These are phyloP conservation scores for Cassiopea xamachana DNA, from an alignment of 30 jellyfish, hydroid and myxozoan species.

Conservation along the genomic window DNA sequence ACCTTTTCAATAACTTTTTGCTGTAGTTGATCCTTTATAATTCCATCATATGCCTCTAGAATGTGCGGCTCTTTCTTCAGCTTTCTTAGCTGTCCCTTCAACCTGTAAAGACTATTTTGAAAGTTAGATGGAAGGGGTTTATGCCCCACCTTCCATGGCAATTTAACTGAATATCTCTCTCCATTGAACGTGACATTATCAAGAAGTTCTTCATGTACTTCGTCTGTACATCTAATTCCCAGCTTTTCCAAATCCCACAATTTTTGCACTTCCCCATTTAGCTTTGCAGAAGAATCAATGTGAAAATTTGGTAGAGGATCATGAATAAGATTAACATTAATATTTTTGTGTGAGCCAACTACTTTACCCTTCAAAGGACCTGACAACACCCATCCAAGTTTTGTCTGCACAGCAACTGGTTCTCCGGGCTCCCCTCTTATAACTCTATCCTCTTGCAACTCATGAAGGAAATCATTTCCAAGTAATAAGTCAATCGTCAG, in stretches of 20 bases:
- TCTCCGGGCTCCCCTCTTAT: constrained; percentile 65
- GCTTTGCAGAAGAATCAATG: neutral
- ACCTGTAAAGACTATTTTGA: neutral
- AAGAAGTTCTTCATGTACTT: constrained; percentile 41
- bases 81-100: constrained; percentile 17
- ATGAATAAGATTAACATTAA: neutral
- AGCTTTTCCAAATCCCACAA: constrained; percentile 64
- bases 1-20: constrained; percentile 4
- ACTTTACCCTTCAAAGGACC: constrained; percentile 17
- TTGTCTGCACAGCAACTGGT: constrained; percentile 43
- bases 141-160: constrained; percentile 76
- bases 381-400: neutral
- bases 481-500: constrained; percentile 11
- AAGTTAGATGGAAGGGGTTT: constrained; percentile 24
- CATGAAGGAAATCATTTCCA: constrained; percentile 16
- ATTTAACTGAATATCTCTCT: constrained; percentile 49
- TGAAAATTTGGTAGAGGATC: neutral
- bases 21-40: neutral
- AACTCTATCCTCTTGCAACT: neutral
- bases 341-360: constrained; percentile 19
- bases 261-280: constrained; percentile 4
- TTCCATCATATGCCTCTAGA: neutral
- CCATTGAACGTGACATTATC: constrained; percentile 50
- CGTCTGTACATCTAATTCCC: constrained; percentile 54
- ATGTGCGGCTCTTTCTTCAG: neutral